Base-by-base conservation (phyloP, 2,888 invertebrate species). In the Galerucella calmariensis region DNA sequence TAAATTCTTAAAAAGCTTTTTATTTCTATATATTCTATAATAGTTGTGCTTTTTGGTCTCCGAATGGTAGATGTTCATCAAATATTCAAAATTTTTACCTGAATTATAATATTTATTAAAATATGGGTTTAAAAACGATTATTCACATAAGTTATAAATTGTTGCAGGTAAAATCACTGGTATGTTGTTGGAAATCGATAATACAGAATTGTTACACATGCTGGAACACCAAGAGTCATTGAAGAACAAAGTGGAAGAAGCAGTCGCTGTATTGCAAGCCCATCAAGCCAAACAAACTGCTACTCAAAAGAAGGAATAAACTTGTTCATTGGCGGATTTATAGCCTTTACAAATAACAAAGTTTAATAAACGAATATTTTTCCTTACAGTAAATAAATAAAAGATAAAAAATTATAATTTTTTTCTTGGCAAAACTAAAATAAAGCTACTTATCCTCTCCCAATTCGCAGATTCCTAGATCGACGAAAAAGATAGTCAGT, bases 141-240 rank as follows among this genome's bases (percentile, higher is more conserved):
- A 11, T 48, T 48, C 48, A 48, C 14, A 48, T 46, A 12, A 46
- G 10, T 12, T 46, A 3, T 46, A 12, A 20, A 2, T 46, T 24
- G 9, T 97, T 84, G 97, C 98, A 83, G 98, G 98, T 75, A 99
- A 99, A 89, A 98, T 99, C 82, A 99, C 99, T 81, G 99, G 99
- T 84, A 99, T 99, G 99, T 91, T 99, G 89, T 89, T 99, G 84
- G 99, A 99, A 89, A 99, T 99, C 86, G 98, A 99, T 89, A 99
- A 99, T 89, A 95, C 97, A 8, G 99, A 99, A 88, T 90, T 99
- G 83, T 90, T 99, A 84, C 98, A 98, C 89, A 98, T 99, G 97
- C 90, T 99, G 87, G 98, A 98, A 88, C 97, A 98, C 88, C 94
- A 94, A 83, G 97, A 97, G 86, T 96, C 97, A 61, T 92, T 99